Percentiles rank a stretch among this genome's conserved stretches.
phyloP scores from a whole-genome alignment of 2,797 vertebrate genomes.

The Catostomus latipinnis region DNA sequence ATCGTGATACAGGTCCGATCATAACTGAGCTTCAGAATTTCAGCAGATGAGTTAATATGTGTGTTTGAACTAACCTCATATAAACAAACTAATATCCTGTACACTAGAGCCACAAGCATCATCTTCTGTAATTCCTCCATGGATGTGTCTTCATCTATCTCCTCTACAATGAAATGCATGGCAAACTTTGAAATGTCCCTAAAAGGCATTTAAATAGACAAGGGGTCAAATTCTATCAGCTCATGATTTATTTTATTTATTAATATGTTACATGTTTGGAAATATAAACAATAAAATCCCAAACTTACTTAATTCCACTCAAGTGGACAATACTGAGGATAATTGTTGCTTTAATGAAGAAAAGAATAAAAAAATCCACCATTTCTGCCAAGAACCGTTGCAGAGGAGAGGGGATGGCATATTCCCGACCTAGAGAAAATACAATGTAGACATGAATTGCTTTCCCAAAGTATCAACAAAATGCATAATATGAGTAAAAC shows the following conservation, averaged over 20 bases:
- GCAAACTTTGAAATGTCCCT: constrained; percentile 99
- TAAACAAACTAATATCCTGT: constrained; percentile 94
- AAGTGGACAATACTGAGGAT: constrained; percentile 96
- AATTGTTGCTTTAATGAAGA: constrained; percentile 97
- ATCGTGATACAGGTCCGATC: constrained; percentile 3
- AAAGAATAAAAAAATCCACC: constrained; percentile 98
- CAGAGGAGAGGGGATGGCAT: constrained; percentile 90
- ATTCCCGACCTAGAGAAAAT: constrained; percentile 86
- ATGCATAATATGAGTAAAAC: neutral
- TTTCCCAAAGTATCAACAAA: neutral
- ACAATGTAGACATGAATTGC: constrained; percentile 8
- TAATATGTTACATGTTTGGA: neutral
- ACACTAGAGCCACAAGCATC: constrained; percentile 97
- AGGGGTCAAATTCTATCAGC: neutral
- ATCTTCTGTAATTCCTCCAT: constrained; percentile 99
- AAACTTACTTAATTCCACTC: constrained; percentile 93
- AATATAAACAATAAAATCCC: neutral
- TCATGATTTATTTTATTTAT: neutral
- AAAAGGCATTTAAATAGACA: constrained; percentile 43
- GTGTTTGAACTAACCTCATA: constrained; percentile 85
- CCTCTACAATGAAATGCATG: constrained; percentile 99
- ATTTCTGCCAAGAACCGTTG: constrained; percentile 97
- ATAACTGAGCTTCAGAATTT: neutral
- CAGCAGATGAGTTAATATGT: neutral
- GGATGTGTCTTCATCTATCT: constrained; percentile 97